phyloP scores from a whole-genome alignment of 2,888 invertebrate genomes.

The Gibbula magus region DNA sequence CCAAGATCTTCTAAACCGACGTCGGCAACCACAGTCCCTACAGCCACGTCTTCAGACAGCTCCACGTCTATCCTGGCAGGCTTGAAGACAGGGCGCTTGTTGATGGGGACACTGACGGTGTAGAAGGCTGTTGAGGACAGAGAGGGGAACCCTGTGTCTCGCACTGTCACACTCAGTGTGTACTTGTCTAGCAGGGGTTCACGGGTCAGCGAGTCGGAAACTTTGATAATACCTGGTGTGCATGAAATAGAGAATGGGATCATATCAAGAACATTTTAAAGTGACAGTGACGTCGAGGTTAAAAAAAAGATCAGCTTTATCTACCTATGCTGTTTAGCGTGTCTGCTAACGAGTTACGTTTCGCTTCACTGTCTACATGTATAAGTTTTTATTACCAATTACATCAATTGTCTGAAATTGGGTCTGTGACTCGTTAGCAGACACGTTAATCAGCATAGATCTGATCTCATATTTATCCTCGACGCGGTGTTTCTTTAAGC shows the following conservation, averaged over 20 bases:
- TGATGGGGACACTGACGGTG: constrained; percentile 25
- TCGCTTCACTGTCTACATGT: too few relatives aligned
- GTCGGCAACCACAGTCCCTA: not conserved
- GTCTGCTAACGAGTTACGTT: too few relatives aligned
- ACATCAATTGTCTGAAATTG: too few relatives aligned
- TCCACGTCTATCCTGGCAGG: not conserved
- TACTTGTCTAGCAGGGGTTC: constrained; percentile 12
- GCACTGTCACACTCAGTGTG: not conserved
- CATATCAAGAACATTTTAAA: too few relatives aligned
- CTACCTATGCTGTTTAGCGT: too few relatives aligned
- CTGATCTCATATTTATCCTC: too few relatives aligned
- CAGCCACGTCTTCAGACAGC: constrained; percentile 23
- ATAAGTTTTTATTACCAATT: too few relatives aligned
- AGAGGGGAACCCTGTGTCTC: constrained; percentile 24
- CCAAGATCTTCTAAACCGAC: constrained; percentile 17
- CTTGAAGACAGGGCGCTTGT: constrained; percentile 26
- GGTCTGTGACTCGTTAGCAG: too few relatives aligned
- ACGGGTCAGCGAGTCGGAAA: not conserved
- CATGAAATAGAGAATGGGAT: not conserved
- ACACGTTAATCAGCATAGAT: too few relatives aligned
- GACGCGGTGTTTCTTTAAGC: too few relatives aligned
- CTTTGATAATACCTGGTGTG: constrained; percentile 9
- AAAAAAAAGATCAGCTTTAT: too few relatives aligned
- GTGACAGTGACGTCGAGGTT: too few relatives aligned
- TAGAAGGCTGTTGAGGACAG: not conserved